Evolutionary conservation across 2,113 vertebrate species (phyloP).

Genomic region (Heptranchias perlo): DNA sequence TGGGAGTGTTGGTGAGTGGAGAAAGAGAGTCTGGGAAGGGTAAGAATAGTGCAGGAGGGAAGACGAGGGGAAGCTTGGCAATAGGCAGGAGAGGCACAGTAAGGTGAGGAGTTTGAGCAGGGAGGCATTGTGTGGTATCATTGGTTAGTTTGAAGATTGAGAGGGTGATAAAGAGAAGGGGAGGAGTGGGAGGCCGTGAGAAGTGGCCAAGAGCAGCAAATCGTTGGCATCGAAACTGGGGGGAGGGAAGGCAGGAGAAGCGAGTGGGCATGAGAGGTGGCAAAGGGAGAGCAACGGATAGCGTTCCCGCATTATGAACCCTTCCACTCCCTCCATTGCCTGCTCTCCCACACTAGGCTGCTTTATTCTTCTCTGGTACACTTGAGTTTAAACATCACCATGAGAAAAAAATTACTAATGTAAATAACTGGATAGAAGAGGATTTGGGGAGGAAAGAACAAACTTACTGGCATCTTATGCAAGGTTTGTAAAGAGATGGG

Average conservation of each 20-base stretch:
- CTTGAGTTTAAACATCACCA: neutral
- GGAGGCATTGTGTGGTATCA: neutral
- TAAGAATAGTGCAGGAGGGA: too few relatives aligned
- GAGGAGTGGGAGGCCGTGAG: too few relatives aligned
- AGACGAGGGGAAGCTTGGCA: neutral
- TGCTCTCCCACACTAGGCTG: neutral
- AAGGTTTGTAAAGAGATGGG: neutral
- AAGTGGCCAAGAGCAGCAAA: neutral
- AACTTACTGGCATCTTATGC: too few relatives aligned
- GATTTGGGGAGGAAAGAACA: neutral
- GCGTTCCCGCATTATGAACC: neutral
- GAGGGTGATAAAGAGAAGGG: too few relatives aligned
- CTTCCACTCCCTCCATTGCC: neutral
- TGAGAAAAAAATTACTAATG: neutral
- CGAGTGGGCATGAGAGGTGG: neutral
- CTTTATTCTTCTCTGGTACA: neutral
- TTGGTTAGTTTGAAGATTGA: neutral
- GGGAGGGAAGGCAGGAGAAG: neutral
- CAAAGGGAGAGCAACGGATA: neutral
- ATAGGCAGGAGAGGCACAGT: neutral
- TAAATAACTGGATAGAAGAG: neutral
- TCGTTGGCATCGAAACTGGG: neutral
- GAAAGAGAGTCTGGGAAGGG: too few relatives aligned
- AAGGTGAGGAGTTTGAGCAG: neutral
- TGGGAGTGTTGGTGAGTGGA: too few relatives aligned